Evolutionary conservation across 2,888 invertebrate species (phyloP).

Genomic region (Microctonus hyperodae): DNA sequence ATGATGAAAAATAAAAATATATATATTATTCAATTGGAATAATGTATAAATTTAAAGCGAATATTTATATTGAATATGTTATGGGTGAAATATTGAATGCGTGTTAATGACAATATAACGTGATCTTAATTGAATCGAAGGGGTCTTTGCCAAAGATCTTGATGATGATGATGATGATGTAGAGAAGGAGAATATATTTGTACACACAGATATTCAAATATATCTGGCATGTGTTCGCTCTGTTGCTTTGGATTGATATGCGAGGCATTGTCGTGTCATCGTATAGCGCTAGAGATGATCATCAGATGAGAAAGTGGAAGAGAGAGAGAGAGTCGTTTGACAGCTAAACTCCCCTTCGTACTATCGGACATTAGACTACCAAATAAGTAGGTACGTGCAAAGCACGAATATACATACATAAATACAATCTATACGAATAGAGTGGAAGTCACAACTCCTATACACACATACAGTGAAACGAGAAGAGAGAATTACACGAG

Average conservation of each 20-base stretch:
- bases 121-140: slow-evolving; percentile 14
- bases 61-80: not conserved
- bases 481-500: slow-evolving; percentile 18
- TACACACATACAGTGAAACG: not conserved
- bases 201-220: not conserved
- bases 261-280: slow-evolving; percentile 10
- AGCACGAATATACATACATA: slow-evolving; percentile 21
- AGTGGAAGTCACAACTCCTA: slow-evolving; percentile 14
- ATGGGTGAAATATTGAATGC: not conserved
- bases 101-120: slow-evolving; percentile 8
- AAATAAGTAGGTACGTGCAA: slow-evolving; percentile 60
- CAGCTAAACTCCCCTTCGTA: slow-evolving; percentile 36
- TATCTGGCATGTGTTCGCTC: too few species aligned
- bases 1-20: not conserved
- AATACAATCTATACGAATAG: slow-evolving; percentile 11
- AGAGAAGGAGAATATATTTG: not conserved
- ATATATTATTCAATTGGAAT: not conserved
- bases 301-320: not conserved
- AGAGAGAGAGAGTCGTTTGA: slow-evolving; percentile 27
- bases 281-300: slow-evolving; percentile 24
- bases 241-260: slow-evolving; percentile 13
- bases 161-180: not conserved
- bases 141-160: not conserved
- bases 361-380: slow-evolving; percentile 62
- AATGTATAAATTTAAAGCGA: not conserved